Conservation (phyloP, 2,797 vertebrate genomes). For the Picus viridis region DNA sequence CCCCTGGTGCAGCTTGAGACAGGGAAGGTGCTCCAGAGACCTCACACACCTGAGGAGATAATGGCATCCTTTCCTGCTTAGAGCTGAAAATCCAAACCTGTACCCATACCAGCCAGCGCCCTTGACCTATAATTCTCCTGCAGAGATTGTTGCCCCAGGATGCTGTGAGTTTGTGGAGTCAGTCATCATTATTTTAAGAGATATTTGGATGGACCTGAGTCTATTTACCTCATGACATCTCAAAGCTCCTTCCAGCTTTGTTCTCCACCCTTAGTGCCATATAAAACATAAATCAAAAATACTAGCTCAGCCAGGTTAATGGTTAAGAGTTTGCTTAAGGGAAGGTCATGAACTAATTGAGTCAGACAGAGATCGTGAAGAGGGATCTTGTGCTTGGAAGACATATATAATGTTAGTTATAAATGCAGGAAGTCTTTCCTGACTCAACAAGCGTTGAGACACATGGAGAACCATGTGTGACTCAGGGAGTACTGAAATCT, state of each 20-base stretch:
- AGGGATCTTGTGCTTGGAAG: not conserved
- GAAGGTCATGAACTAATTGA: not conserved
- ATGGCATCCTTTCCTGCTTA: not conserved
- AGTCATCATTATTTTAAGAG: not conserved
- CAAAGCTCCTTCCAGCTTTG: not conserved
- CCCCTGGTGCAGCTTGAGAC: too few species aligned
- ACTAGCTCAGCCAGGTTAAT: not conserved
- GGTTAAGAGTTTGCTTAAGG: not conserved
- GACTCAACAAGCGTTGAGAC: not conserved
- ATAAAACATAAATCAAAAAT: not conserved
- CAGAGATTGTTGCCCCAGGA: not conserved
- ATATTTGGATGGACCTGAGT: not conserved
- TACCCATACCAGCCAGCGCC: not conserved
- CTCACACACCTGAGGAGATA: not conserved
- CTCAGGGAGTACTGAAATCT: not conserved
- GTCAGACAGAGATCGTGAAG: not conserved
- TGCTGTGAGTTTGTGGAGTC: not conserved
- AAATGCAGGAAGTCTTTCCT: not conserved
- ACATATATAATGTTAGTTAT: not conserved
- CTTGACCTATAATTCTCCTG: not conserved
- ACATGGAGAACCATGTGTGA: not conserved
- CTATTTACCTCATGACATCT: not conserved
- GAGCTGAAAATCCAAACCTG: not conserved
- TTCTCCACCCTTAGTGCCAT: not conserved
- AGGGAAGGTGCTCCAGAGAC: not conserved